Conservation (phyloP, 2,797 vertebrate genomes). For the Parambassis ranga region DNA sequence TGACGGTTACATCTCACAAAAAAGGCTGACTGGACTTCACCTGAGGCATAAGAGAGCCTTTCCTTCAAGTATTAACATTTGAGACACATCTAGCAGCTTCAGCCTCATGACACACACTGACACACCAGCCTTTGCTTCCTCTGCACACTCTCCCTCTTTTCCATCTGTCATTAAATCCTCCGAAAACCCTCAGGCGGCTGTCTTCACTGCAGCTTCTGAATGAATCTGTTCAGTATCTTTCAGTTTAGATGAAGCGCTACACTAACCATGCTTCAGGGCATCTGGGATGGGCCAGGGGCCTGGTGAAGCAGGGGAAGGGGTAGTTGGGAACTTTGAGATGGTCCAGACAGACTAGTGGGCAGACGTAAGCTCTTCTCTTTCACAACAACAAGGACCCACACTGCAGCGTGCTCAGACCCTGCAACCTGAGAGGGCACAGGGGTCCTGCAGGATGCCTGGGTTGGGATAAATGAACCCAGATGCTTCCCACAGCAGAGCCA, state of each 20-base stretch:
- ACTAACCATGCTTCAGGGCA: constrained; percentile 89
- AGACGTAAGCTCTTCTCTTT: constrained; percentile 71
- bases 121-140: constrained; percentile 6
- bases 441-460: constrained; percentile 69
- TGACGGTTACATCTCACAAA: constrained; percentile 48
- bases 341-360: constrained; percentile 82
- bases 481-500: constrained; percentile 82
- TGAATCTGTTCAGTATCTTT: constrained; percentile 94
- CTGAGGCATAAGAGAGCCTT: constrained; percentile 75
- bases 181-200: constrained; percentile 74
- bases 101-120: background rate
- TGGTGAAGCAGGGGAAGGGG: constrained; percentile 60
- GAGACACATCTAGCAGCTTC: background rate
- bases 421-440: constrained; percentile 89
- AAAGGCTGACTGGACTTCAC: constrained; percentile 32
- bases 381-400: constrained; percentile 86
- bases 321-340: constrained; percentile 86
- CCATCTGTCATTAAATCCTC: constrained; percentile 59
- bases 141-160: constrained; percentile 18
- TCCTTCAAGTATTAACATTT: constrained; percentile 50
- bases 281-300: constrained; percentile 84
- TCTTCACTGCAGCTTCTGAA: constrained; percentile 83
- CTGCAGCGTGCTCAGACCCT: constrained; percentile 80
- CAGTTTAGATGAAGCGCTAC: constrained; percentile 92
- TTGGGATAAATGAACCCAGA: constrained; percentile 94